Evolutionary conservation across 2,888 invertebrate species (phyloP).

Genomic region (Meteorus cinctellus): DNA sequence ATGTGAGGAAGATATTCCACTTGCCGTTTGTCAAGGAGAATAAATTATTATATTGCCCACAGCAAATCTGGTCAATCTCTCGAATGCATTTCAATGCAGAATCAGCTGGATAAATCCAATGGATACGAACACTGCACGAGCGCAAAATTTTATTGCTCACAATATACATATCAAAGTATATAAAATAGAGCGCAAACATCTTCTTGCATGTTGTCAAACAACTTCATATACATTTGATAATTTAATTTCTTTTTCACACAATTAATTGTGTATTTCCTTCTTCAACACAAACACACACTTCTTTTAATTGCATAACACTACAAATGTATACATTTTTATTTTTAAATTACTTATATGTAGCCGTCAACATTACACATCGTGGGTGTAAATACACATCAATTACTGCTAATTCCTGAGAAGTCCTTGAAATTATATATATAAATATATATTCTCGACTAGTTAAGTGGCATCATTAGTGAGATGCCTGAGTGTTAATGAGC

Average conservation of each 20-base stretch:
- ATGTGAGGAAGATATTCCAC: conserved; percentile 32
- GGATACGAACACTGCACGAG: neutral
- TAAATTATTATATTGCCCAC: conserved; percentile 63
- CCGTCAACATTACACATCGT: neutral
- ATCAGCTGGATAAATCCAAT: neutral
- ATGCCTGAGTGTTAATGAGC: conserved; percentile 69
- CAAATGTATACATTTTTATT: neutral
- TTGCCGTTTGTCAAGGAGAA: conserved; percentile 52
- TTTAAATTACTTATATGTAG: neutral
- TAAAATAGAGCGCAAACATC: neutral
- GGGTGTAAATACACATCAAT: too few species aligned
- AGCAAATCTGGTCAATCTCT: conserved; percentile 64
- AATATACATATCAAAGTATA: conserved; percentile 5
- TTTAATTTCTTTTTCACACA: neutral
- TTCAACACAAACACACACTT: neutral
- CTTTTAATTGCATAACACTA: neutral
- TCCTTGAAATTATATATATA: conserved; percentile 60
- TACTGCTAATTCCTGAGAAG: conserved; percentile 59
- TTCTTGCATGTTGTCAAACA: neutral
- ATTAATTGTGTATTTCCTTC: neutral
- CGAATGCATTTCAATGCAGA: conserved; percentile 55
- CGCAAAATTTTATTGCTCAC: neutral
- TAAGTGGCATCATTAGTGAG: conserved; percentile 68
- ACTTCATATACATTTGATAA: neutral
- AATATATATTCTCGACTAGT: conserved; percentile 59